Evolutionary conservation across 2,888 invertebrate species (phyloP).

Genomic region (Calameuta idolon): DNA sequence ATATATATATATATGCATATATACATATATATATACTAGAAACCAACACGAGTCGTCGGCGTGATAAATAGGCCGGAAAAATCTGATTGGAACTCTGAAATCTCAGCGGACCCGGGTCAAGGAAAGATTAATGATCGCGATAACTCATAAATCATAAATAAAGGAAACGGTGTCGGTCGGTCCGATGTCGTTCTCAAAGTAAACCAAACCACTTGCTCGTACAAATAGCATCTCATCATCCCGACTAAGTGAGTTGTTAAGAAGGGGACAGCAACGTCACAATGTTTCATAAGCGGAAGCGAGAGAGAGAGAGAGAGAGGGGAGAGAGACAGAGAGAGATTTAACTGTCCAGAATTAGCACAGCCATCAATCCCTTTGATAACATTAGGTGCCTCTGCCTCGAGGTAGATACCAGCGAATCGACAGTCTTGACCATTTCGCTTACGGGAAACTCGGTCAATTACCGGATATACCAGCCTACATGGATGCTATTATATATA

Average conservation of each 20-base stretch:
- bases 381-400: not conserved
- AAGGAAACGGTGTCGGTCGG: slow-evolving; percentile 5
- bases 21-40: not conserved
- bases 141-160: slow-evolving; percentile 13
- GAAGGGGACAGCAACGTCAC: not conserved
- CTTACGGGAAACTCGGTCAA: not conserved
- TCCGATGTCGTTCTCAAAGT: slow-evolving; percentile 1
- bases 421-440: not conserved
- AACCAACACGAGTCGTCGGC: slow-evolving; percentile 3
- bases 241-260: slow-evolving; percentile 2
- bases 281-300: not conserved
- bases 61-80: slow-evolving; percentile 14
- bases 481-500: not conserved
- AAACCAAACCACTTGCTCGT: not conserved
- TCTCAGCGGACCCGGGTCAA: slow-evolving; percentile 11
- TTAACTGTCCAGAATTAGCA: not conserved
- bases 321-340: not conserved
- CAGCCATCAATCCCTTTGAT: not conserved
- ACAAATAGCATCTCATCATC: slow-evolving; percentile 8
- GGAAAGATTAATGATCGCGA: slow-evolving; percentile 10
- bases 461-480: not conserved
- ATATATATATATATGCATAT: not conserved
- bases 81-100: slow-evolving; percentile 12
- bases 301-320: not conserved
- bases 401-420: not conserved